These are phyloP conservation scores for Aquatica leii DNA, from an alignment of 2,888 invertebrate species.

Conservation along the genomic window DNA sequence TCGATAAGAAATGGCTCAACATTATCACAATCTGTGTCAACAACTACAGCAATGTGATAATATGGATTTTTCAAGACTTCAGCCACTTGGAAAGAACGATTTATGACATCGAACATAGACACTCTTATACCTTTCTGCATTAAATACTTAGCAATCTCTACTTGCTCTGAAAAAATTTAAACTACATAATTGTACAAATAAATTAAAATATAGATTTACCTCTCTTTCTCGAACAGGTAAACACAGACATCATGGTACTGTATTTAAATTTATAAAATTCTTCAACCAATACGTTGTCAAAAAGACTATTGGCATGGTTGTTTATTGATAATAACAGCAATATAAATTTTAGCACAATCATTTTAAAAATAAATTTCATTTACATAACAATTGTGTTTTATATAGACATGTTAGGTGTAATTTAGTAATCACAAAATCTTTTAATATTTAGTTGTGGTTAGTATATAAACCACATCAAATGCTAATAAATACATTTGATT, in stretches of 20 bases:
- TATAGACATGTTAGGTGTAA: too few relatives aligned
- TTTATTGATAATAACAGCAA: not conserved
- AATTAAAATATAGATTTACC: too few relatives aligned
- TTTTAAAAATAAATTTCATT: too few relatives aligned
- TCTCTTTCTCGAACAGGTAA: not conserved
- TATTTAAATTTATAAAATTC: not conserved
- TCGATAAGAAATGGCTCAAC: constrained; percentile 4
- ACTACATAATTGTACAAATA: too few relatives aligned
- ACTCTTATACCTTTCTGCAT: constrained; percentile 9
- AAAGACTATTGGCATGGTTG: not conserved
- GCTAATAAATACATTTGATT: too few relatives aligned
- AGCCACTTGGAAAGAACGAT: not conserved
- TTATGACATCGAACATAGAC: not conserved
- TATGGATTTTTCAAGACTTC: not conserved
- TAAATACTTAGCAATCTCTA: constrained; percentile 7
- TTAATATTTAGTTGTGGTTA: too few relatives aligned
- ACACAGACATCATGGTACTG: not conserved
- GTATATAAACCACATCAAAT: too few relatives aligned
- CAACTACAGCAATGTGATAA: constrained; percentile 14
- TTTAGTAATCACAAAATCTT: too few relatives aligned
- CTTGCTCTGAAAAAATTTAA: constrained; percentile 11
- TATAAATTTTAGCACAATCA: not conserved
- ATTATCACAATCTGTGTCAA: constrained; percentile 35
- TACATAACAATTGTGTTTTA: too few relatives aligned
- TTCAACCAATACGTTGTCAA: not conserved